Evolutionary conservation across 2,888 invertebrate species (phyloP), one percentile per base, ranked within the genome.

Genomic region (Hirtodrosophila duncani): DNA sequence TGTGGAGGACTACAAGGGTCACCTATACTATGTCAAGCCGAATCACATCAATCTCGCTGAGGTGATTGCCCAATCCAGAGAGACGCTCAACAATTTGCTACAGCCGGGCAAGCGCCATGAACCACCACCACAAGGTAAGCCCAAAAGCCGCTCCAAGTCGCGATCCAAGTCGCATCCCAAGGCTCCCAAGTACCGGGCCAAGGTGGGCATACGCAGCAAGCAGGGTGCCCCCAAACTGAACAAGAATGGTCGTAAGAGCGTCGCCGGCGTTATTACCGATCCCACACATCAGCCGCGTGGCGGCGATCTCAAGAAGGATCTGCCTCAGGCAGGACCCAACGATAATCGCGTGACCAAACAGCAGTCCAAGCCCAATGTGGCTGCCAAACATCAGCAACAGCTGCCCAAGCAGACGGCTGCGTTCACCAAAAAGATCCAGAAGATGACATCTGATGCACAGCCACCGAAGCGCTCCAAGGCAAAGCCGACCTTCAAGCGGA

Each of bases 81-180:
- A 75, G 36, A 71, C 75, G 1, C 50, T 72, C 21, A 79, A 72
- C 3, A 71, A 70, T 4, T 36, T 72, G 27, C 1, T 70, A 3
- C 30, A 51, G 2, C 33, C 43, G 7, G 56, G 56, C 11, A 14
- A 45, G 10, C 31, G 24, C 0, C 11, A 14, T 1, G n/a, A n/a
- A n/a, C n/a, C n/a, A n/a, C n/a, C n/a, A 27, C 9, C n/a, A 37
- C 10, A 6, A 20, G 10, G 9, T n/a, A n/a, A n/a, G 8, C 11
- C 3, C 43, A 11, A 1, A 7, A 13, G 1, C 30, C 20, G 4
- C 5, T 5, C 0, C 8, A 2, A n/a, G 26, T 1, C 6, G 21
- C 5, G 9, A 0, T 23, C 10, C 4, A 8, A 18, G 24, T 1
- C 7, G 5, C 1, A n/a, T n/a, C n/a, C 20, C 0, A 18, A 1